Conservation (phyloP, 1,140 invertebrate genomes). For the Wiebesia pumilae region DNA sequence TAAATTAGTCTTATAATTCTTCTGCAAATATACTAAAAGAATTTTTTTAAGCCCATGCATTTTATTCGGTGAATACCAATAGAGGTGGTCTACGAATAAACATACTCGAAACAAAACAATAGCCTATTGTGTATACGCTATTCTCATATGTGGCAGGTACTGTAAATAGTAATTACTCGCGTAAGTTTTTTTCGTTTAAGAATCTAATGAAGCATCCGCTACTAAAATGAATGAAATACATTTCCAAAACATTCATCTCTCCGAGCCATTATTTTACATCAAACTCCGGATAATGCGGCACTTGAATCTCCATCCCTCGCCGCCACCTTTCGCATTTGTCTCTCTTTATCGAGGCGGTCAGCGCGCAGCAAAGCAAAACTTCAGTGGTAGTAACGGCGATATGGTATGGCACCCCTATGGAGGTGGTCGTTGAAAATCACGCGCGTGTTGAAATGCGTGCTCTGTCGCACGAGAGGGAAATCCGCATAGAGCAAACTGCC, state of each 20-base stretch:
- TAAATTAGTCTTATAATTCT: too few species aligned
- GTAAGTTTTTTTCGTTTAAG: background rate
- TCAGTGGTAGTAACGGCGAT: background rate
- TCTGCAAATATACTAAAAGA: too few species aligned
- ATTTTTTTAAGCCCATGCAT: too few species aligned
- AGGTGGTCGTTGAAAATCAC: background rate
- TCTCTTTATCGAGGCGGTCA: background rate
- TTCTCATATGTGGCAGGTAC: background rate
- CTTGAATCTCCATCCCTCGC: background rate
- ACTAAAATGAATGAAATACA: background rate
- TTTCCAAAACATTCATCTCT: background rate
- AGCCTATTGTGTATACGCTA: too few species aligned
- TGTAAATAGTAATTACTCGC: background rate
- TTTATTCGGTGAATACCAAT: too few species aligned
- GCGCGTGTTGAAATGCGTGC: conserved; percentile 1
- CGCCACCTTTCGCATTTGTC: background rate
- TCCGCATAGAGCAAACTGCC: background rate
- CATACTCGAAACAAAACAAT: background rate
- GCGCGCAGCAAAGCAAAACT: background rate
- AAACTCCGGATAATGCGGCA: background rate
- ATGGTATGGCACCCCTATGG: background rate
- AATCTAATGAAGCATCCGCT: background rate
- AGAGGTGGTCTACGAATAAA: background rate
- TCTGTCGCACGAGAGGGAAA: background rate
- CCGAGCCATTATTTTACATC: background rate